phyloP scores from a whole-genome alignment of 2,113 vertebrate species.

The Anas platyrhynchos region DNA sequence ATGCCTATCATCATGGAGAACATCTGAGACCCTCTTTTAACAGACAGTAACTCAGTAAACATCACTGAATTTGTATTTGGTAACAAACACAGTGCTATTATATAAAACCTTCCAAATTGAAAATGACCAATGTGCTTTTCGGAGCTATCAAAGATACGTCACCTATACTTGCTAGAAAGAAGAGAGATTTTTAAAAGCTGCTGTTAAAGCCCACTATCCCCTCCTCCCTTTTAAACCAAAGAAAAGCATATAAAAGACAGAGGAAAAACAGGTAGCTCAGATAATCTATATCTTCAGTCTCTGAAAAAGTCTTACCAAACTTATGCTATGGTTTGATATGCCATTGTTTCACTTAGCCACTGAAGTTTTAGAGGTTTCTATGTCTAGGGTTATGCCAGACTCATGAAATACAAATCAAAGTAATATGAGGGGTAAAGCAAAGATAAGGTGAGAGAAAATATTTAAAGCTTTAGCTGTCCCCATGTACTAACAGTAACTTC shows the following conservation, averaged over 20 bases:
- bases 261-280: neutral
- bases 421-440: neutral
- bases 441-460: neutral
- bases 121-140: conserved; percentile 25
- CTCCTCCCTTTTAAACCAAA: neutral
- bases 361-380: neutral
- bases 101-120: neutral
- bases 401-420: neutral
- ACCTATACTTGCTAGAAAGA: neutral
- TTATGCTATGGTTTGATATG: neutral
- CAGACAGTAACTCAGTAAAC: neutral
- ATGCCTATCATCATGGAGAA: neutral
- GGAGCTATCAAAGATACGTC: neutral
- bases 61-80: neutral
- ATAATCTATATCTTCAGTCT: neutral
- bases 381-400: neutral
- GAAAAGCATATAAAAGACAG: neutral
- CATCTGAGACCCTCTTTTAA: neutral
- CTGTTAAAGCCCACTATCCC: neutral
- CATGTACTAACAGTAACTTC: neutral
- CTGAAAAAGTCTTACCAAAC: neutral
- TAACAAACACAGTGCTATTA: neutral
- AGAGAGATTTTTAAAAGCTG: neutral
- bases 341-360: neutral
- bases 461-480: neutral